Base-by-base conservation (phyloP, 1,140 invertebrate species). In the Zaprionus taronus region DNA sequence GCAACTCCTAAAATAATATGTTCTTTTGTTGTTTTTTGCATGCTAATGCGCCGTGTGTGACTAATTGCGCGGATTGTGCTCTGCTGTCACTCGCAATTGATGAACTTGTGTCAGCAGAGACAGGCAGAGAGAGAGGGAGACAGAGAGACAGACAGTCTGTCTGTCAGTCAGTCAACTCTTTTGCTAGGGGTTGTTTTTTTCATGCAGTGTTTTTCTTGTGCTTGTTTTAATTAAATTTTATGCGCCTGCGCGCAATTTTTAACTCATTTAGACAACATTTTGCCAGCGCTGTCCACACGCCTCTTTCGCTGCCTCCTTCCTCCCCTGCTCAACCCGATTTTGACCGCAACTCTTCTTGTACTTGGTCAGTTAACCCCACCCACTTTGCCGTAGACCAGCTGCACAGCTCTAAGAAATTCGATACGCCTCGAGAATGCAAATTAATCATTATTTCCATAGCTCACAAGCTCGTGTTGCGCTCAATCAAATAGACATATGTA, bases 161-260 rank as follows among this genome's bases (percentile, higher is more conserved):
- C 24, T 34, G 62, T 53, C 65, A 51, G 68, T 38, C 53, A n/a
- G n/a, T 63, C 74, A 72, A 74, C 72, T 81, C 38, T 68, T 57
- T 66, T 53, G 69, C 66, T 56, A 65, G 58, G 85, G 85, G 85
- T 89, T 79, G 75, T 22, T 68, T 55, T 26, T 11, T 20, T 47
- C 5, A 34, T 34, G 9, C 9, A 14, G 1, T 17, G 14, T 44
- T 68, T 73, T 41, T 38, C 56, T 57, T 44, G 14, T 57, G 56
- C 69, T 90, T 69, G 85, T 69, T 85, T 89, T 89, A 89, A 89
- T 89, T 89, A 89, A 89, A 89, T 89, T 89, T 89, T 89, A 67
- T 89, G 81, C 85, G 85, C 85, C 79, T 90, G 84, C 81, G 84
- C 85, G 70, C 85, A 84, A 87, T 87, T 87, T 87, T 87, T 77